These are phyloP conservation scores for Heptranchias perlo DNA, from an alignment of 2,113 vertebrate species.

Conservation along the genomic window DNA sequence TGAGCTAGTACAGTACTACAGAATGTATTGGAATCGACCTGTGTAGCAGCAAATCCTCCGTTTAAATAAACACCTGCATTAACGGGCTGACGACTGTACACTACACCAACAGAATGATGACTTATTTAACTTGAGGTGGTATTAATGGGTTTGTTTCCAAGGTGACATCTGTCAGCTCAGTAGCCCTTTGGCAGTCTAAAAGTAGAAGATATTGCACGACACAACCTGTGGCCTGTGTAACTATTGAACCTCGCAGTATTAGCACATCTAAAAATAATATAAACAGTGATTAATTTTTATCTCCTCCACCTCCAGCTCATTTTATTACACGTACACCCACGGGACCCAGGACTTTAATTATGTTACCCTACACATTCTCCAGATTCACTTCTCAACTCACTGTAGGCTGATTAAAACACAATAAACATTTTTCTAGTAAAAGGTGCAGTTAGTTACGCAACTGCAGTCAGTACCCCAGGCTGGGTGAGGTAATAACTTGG, in stretches of 20 bases:
- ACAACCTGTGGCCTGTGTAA: not conserved
- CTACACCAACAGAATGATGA: not conserved
- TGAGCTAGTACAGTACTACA: not conserved
- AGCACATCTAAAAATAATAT: slow-evolving; percentile 2
- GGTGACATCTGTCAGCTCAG: slow-evolving; percentile 24
- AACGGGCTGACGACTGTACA: not conserved
- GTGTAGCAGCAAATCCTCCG: not conserved
- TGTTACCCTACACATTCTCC: not conserved
- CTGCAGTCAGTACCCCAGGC: not conserved
- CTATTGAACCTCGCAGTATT: not conserved
- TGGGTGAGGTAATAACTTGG: not conserved
- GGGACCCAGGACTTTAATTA: slow-evolving; percentile 24
- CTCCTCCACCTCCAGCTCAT: not conserved
- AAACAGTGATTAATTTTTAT: not conserved
- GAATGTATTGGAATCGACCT: not conserved
- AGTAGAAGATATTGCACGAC: not conserved
- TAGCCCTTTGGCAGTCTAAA: not conserved
- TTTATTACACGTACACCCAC: not conserved
- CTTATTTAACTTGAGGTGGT: slow-evolving; percentile 6
- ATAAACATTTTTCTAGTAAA: not conserved
- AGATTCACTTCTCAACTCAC: not conserved
- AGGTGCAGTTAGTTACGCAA: not conserved
- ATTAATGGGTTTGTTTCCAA: slow-evolving; percentile 8
- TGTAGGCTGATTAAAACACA: slow-evolving; percentile 13
- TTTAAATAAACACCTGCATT: not conserved